These are phyloP conservation scores for Brachypalpus laphriformis DNA, from an alignment of 2,888 invertebrate genomes.

Conservation along the genomic window DNA sequence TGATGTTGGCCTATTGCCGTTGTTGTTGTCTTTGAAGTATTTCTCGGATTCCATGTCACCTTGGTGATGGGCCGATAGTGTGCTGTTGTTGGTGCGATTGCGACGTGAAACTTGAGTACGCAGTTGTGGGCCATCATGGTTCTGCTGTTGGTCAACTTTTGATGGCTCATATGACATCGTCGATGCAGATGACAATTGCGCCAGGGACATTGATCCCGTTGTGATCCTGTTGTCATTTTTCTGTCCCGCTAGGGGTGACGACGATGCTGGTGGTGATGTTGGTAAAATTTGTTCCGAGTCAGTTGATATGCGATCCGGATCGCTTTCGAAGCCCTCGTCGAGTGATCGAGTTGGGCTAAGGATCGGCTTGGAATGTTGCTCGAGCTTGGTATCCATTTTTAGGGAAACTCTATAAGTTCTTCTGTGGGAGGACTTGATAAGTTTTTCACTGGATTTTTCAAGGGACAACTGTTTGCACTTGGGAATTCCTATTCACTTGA, in stretches of 20 bases:
- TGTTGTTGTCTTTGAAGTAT: conserved; percentile 71
- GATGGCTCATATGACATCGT: conserved; percentile 75
- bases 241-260: conserved; percentile 35
- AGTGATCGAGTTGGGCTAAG: conserved; percentile 83
- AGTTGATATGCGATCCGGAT: conserved; percentile 83
- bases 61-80: conserved; percentile 37
- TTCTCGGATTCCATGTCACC: conserved; percentile 70
- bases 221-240: conserved; percentile 55
- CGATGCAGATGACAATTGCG: conserved; percentile 81
- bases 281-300: conserved; percentile 81
- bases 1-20: conserved; percentile 62
- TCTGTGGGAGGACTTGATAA: not conserved
- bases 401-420: not conserved
- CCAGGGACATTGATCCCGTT: conserved; percentile 78
- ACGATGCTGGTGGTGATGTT: conserved; percentile 45
- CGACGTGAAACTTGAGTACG: conserved; percentile 81
- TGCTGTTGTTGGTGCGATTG: conserved; percentile 43
- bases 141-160: conserved; percentile 68
- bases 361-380: conserved; percentile 82
- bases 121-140: conserved; percentile 76
- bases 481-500: conserved; percentile 12
- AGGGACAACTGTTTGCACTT: conserved; percentile 29
- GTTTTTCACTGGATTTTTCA: not conserved
- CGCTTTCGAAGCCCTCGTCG: conserved; percentile 83
- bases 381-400: conserved; percentile 79